A percentile compares a stretch with the other conserved stretches of the same genome.
Evolutionary conservation across 2,888 invertebrate species (phyloP).

Genomic region (Thysanoteuthis rhombus): DNA sequence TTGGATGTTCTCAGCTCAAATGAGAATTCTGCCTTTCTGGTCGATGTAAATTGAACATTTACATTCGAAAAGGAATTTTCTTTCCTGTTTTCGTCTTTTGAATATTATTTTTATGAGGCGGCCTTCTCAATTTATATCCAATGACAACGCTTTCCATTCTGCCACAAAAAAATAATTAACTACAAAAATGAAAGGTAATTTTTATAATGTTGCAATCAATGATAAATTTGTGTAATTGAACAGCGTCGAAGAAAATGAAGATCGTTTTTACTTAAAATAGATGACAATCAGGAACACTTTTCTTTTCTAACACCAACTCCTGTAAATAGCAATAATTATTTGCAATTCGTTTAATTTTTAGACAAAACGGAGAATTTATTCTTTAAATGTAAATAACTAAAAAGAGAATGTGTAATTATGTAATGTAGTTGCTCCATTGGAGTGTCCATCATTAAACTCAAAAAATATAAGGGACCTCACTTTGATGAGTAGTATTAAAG

Average conservation of each 20-base stretch:
- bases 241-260: not conserved
- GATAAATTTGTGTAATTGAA: conserved; percentile 12
- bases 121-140: not conserved
- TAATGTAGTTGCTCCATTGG: not conserved
- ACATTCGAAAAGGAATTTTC: not conserved
- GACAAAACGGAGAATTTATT: not conserved
- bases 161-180: not conserved
- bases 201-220: not conserved
- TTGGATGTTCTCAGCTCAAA: not conserved
- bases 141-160: not conserved
- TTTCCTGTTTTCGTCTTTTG: not conserved
- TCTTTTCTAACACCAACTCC: not conserved
- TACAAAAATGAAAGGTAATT: not conserved
- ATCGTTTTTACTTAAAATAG: not conserved
- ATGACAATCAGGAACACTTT: not conserved
- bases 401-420: not conserved
- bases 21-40: not conserved
- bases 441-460: not conserved
- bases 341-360: not conserved
- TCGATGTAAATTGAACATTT: conserved; percentile 12
- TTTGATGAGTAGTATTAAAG: too few relatives aligned
- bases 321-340: conserved; percentile 12
- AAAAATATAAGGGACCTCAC: not conserved
- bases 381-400: not conserved
- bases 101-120: not conserved